Conservation (phyloP, 1,140 invertebrate species). For the Lasioglossum baleicum region DNA sequence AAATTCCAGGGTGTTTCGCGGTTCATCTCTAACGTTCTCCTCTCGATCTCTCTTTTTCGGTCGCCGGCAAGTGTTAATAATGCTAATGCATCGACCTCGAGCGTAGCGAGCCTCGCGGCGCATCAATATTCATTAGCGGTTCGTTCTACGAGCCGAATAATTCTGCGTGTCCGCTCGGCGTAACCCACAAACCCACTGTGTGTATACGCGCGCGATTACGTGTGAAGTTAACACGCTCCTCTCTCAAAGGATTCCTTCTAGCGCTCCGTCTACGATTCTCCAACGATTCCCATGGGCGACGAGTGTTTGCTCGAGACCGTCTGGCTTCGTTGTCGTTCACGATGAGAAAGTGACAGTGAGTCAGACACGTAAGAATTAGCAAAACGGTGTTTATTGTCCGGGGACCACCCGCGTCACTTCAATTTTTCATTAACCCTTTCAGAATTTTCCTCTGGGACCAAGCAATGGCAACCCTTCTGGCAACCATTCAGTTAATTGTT, state of each 20-base stretch:
- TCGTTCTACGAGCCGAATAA: conserved; percentile 59
- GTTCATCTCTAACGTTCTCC: not conserved
- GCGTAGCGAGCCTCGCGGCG: conserved; percentile 28
- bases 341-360: not conserved
- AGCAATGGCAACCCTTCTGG: too few relatives aligned
- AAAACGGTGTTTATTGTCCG: not conserved
- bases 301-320: conserved; percentile 22
- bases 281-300: not conserved
- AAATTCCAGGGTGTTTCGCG: not conserved
- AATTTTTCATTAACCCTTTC: too few relatives aligned
- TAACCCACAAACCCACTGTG: conserved; percentile 61
- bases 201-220: conserved; percentile 20
- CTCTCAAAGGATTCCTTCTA: conserved; percentile 23
- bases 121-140: conserved; percentile 74
- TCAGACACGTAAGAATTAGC: conserved; percentile 5
- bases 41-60: conserved; percentile 7
- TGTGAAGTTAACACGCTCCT: conserved; percentile 13
- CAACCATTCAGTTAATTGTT: too few relatives aligned
- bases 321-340: not conserved
- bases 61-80: conserved; percentile 66
- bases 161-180: conserved; percentile 40
- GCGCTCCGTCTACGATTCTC: not conserved
- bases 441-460: too few relatives aligned
- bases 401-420: not conserved
- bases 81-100: conserved; percentile 72